A percentile compares a stretch with the other conserved stretches of the same genome.
phyloP scores from a whole-genome alignment of 2,113 vertebrate species.

The Chamaetylas fuelleborni region DNA sequence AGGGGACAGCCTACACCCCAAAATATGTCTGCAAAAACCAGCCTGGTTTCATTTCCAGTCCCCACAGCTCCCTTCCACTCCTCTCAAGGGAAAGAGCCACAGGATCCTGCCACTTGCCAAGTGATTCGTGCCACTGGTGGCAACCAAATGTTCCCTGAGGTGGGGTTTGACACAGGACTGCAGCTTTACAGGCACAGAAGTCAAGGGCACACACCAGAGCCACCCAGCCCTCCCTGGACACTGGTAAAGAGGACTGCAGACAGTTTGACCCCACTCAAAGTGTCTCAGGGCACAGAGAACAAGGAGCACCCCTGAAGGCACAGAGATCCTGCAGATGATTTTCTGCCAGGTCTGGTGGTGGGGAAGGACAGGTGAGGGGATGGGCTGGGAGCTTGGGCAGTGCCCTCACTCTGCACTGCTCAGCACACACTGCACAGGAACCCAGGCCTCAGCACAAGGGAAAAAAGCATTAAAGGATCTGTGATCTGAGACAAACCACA shows the following conservation, averaged over 20 bases:
- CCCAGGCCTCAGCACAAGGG: not conserved
- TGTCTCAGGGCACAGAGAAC: not conserved
- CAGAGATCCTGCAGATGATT: not conserved
- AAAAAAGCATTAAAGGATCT: not conserved
- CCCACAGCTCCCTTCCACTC: not conserved
- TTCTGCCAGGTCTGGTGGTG: not conserved
- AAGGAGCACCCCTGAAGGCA: not conserved
- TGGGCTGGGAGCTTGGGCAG: not conserved
- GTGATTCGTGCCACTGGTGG: not conserved
- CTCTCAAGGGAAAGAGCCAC: not conserved
- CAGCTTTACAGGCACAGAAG: not conserved
- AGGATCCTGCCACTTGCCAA: not conserved
- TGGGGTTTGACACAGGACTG: not conserved
- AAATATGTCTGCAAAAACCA: not conserved
- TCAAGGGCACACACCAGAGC: not conserved
- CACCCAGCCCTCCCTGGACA: not conserved
- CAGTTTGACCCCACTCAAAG: not conserved
- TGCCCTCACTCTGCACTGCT: not conserved
- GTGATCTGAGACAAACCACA: not conserved
- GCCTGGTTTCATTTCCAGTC: not conserved
- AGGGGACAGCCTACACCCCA: not conserved
- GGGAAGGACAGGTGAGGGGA: not conserved
- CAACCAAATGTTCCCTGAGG: fast-evolving
- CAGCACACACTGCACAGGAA: not conserved
- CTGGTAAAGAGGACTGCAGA: not conserved